Conservation (phyloP, 2,797 vertebrate species). For the Muscicapa comitata region DNA sequence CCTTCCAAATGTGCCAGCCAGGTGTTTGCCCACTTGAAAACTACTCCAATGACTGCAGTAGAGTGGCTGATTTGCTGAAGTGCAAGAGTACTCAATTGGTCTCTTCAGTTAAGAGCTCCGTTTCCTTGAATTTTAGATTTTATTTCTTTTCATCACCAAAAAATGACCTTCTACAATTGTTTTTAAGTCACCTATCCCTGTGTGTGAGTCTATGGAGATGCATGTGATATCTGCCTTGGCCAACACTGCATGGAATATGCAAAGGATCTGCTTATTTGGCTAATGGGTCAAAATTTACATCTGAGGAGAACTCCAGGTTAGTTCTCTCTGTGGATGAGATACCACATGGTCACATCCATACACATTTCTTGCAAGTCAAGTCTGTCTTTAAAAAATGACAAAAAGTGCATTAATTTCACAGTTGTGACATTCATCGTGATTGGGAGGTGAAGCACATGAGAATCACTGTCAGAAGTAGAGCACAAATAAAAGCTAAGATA, state of each 20-base stretch:
- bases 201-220: background rate
- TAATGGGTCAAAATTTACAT: background rate
- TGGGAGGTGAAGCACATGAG: background rate
- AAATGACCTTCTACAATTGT: background rate
- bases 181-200: background rate
- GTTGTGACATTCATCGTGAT: background rate
- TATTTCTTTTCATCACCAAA: background rate
- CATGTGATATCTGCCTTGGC: background rate
- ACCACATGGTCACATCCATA: background rate
- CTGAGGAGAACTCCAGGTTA: background rate
- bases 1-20: background rate
- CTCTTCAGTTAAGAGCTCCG: background rate
- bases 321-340: background rate
- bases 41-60: background rate
- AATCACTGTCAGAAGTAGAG: background rate
- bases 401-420: background rate
- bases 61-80: conserved; percentile 11
- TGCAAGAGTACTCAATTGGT: background rate
- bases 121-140: background rate
- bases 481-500: background rate
- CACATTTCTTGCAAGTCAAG: background rate
- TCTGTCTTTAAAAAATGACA: background rate
- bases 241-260: background rate
- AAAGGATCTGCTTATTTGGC: background rate
- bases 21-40: conserved; percentile 32